phyloP scores from a whole-genome alignment of 2,888 invertebrate species.

The Ectemnius continuus region DNA sequence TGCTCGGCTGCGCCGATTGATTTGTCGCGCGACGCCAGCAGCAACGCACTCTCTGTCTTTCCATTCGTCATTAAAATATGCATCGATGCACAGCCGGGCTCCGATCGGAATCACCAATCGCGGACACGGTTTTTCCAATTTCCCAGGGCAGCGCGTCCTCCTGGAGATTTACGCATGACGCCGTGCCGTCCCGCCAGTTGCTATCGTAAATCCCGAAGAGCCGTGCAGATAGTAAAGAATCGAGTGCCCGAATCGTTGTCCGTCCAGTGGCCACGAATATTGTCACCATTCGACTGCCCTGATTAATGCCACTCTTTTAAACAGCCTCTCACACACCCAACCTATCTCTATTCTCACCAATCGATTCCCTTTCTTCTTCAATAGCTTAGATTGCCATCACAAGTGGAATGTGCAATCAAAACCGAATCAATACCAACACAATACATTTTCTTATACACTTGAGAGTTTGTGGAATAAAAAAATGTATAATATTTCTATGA shows the following conservation, averaged over 20 bases:
- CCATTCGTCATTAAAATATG: slow-evolving; percentile 72
- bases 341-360: neutral
- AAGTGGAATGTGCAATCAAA: too few species aligned
- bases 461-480: too few species aligned
- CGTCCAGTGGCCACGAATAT: slow-evolving; percentile 45
- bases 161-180: slow-evolving; percentile 59
- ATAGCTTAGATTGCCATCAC: too few species aligned
- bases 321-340: slow-evolving; percentile 12
- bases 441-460: too few species aligned
- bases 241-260: slow-evolving; percentile 40
- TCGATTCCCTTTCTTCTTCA: too few species aligned
- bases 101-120: slow-evolving; percentile 59
- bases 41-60: slow-evolving; percentile 47
- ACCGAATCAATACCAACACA: too few species aligned
- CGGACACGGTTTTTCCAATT: slow-evolving; percentile 63
- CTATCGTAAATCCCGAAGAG: slow-evolving; percentile 57
- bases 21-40: slow-evolving; percentile 56
- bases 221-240: slow-evolving; percentile 54
- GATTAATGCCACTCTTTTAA: slow-evolving; percentile 47
- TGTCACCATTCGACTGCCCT: slow-evolving; percentile 47
- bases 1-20: slow-evolving; percentile 56
- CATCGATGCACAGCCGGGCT: slow-evolving; percentile 51
- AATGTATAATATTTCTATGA: too few species aligned
- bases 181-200: slow-evolving; percentile 31
- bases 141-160: slow-evolving; percentile 52